Conservation (phyloP, 2,113 vertebrate species). For the Colossoma macropomum region DNA sequence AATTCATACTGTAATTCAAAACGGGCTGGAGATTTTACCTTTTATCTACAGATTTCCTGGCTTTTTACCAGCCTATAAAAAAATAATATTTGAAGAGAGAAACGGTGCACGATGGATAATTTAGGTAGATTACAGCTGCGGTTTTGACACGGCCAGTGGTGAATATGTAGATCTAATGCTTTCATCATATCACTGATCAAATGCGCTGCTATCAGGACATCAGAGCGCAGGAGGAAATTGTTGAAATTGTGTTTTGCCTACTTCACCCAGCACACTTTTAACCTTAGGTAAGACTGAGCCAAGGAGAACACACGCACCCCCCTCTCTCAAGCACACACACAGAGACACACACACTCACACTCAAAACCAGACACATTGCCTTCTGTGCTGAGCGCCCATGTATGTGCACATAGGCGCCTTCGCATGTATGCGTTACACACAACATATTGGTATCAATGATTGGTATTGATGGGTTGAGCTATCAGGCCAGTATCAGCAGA, state of each 20-base stretch:
- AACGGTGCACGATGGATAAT: not conserved
- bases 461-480: too few species aligned
- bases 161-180: constrained; percentile 65
- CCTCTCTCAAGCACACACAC: constrained; percentile 1
- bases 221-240: constrained; percentile 67
- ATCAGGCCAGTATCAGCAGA: too few species aligned
- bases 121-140: constrained; percentile 66
- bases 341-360: not conserved
- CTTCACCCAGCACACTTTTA: constrained; percentile 72
- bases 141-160: constrained; percentile 73
- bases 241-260: constrained; percentile 63
- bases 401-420: too few species aligned
- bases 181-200: constrained; percentile 63
- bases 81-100: not conserved
- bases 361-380: too few species aligned
- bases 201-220: constrained; percentile 69
- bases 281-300: constrained; percentile 73
- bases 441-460: too few species aligned
- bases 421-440: too few species aligned
- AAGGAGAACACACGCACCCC: constrained; percentile 56
- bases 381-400: too few species aligned
- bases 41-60: too few species aligned
- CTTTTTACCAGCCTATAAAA: not conserved
- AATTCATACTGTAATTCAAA: not conserved
- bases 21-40: too few species aligned